Evolutionary conservation across 2,888 invertebrate genomes (phyloP), one percentile per base, ranked within the genome.

Genomic region (Eupsilia transversa): DNA sequence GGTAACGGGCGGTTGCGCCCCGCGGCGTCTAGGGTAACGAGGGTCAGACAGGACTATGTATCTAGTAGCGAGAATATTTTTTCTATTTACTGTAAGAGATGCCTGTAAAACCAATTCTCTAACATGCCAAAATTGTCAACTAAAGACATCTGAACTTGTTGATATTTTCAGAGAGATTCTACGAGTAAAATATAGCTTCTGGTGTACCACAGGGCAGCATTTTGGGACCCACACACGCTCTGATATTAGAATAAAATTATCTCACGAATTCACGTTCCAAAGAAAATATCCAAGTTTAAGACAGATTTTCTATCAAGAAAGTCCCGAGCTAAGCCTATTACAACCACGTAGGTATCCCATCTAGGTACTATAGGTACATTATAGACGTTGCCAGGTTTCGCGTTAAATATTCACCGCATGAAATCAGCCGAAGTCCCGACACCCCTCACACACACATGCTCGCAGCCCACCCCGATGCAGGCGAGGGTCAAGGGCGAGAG

Each of bases 401-500:
- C 73, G 72, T 79, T 59, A 81, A 85, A 83, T 80, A 86, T 85
- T 88, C 82, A 76, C 80, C 76, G 78, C 85, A 78, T 79, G 67
- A 77, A 77, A 75, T 82, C 64, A 66, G 61, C 72, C 49, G 61
- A 71, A 72, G 56, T 72, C 69, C 77, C 76, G 75, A 79, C 80
- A 74, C 77, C 84, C 79, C 77, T 64, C 79, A 72, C 80, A 46
- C 85, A 64, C 74, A 83, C 83, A 81, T 75, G 79, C 67, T 68
- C 54, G 33, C 46, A 59, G 87, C 77, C 87, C 83, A 72, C 77
- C 86, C 86, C 80, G 79, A 77, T 79, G 87, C 83, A 86, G 85
- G 85, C 86, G 92, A 93, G 92, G 94, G 94, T 95, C 94, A 95
- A 94, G 94, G 94, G 94, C 95, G 94, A 66, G 68, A 72, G 86